Evolutionary conservation across 2,113 vertebrate species (phyloP).

Genomic region (Sclerurus mexicanus): DNA sequence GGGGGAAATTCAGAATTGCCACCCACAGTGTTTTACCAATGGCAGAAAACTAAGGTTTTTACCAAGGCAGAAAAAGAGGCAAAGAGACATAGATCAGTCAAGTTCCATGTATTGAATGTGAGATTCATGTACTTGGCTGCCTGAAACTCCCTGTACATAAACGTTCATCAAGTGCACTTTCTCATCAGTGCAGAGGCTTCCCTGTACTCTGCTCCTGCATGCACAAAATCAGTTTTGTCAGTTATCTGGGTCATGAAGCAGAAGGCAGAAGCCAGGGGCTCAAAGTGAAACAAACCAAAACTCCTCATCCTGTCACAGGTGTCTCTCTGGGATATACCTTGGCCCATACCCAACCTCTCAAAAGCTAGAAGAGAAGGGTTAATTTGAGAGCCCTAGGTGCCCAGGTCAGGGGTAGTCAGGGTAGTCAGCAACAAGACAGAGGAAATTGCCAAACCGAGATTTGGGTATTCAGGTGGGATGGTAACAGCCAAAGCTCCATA

Average conservation of each 20-base stretch:
- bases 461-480: not conserved
- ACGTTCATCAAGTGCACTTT: not conserved
- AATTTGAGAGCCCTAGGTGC: not conserved
- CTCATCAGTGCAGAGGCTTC: not conserved
- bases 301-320: not conserved
- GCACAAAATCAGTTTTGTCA: not conserved
- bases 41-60: not conserved
- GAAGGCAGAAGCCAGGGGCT: not conserved
- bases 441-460: not conserved
- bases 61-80: not conserved
- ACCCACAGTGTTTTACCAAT: not conserved
- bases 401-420: not conserved
- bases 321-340: not conserved
- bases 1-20: not conserved
- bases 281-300: not conserved
- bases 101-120: rapidly evolving
- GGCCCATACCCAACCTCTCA: not conserved
- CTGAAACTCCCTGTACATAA: not conserved
- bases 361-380: not conserved
- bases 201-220: not conserved
- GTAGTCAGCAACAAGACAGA: not conserved
- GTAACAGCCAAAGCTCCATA: not conserved
- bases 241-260: not conserved
- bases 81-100: not conserved
- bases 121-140: not conserved